Base-by-base conservation (phyloP, 2,888 invertebrate species). In the Latheticus oryzae region DNA sequence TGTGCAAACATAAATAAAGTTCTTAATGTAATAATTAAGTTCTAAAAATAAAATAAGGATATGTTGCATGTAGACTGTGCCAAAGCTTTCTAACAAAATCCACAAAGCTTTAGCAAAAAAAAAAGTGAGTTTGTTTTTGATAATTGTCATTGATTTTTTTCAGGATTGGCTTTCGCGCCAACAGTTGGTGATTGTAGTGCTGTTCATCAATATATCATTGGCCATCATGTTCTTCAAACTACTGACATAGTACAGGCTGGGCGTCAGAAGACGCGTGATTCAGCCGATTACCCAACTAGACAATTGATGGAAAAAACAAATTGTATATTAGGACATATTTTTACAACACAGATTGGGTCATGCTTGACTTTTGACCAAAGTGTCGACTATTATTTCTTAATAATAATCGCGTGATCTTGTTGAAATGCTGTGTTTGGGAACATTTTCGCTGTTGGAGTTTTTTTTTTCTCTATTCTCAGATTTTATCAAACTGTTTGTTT, bases 161-260 rank as follows among this genome's bases (percentile, higher is more conserved):
- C 86, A 95, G 94, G 95, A 95, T 86, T 95, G 95, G 95, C 93
- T 95, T 83, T 93, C 94, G 76, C 88, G 95, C 80, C 95, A 95
- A 84, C 94, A 95, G 84, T 85, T 95, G 80, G 91, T 95, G 81
- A 89, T 95, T 83, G 84, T 95, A 79, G 94, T 95, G 75, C 86
- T 95, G 73, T 90, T 95, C 83, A 89, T 94, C 84, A 95, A 95
- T 84, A 90, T 95, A 82, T 91, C 93, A 71, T 83, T 95, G 85
- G 95, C 93, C 80, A 89, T 95, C 82, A 90, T 95, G 88, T 95
- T 95, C 85, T 91, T 94, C 85, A 95, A 95, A 82, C 85, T 95
- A 84, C 85, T 95, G 76, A 95, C 94, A 90, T 95, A 94, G 92
- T 88, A 87, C 79, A 83, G 83, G 87, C 82, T 66, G 60, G 57